These are phyloP conservation scores for Brachypteracias leptosomus DNA, from an alignment of 2,113 vertebrate species.

Conservation along the genomic window DNA sequence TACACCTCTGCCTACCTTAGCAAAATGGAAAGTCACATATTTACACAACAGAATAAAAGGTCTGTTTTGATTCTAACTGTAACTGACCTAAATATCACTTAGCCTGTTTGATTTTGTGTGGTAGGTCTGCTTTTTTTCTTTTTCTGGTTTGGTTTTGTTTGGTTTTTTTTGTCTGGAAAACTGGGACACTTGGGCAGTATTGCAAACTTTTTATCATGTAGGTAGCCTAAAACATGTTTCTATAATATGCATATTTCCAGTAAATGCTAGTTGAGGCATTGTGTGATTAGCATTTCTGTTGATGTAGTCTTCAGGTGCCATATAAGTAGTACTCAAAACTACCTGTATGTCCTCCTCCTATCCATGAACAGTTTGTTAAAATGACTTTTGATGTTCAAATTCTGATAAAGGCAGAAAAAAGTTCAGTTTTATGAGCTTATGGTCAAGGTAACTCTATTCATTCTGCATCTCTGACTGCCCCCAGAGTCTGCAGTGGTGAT, in stretches of 20 bases:
- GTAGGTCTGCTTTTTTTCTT: neutral
- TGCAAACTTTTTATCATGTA: neutral
- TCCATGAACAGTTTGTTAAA: neutral
- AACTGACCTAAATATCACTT: neutral
- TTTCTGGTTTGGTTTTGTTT: neutral
- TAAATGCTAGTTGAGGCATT: neutral
- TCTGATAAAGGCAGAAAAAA: neutral
- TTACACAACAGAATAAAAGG: neutral
- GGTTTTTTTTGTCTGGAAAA: neutral
- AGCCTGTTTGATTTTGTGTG: neutral
- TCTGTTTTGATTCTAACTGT: neutral
- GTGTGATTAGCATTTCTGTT: neutral
- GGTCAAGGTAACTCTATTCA: neutral
- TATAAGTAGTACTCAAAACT: neutral
- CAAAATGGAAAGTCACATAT: neutral
- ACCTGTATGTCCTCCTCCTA: neutral
- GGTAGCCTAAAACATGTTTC: neutral
- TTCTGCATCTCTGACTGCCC: neutral
- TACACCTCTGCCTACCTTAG: neutral
- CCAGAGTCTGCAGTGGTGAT: neutral
- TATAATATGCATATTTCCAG: neutral
- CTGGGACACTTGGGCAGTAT: neutral
- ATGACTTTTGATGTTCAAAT: neutral
- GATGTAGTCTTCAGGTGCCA: neutral
- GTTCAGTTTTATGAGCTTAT: neutral